Conservation (phyloP, 2,797 vertebrate genomes). For the Neostethus bicornis region DNA sequence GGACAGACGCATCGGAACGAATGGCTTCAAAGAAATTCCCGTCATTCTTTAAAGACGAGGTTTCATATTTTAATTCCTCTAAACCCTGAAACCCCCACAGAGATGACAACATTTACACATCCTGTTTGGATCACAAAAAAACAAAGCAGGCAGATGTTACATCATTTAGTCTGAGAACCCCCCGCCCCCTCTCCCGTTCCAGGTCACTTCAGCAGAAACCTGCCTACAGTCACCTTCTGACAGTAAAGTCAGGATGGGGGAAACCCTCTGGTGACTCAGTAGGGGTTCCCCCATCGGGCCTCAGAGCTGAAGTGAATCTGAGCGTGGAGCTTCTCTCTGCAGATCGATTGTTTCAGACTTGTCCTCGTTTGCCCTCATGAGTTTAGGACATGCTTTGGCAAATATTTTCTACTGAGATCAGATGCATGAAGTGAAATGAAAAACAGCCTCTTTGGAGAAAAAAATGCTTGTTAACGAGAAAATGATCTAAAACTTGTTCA, state of each 20-base stretch:
- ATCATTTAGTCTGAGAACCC: constrained; percentile 55
- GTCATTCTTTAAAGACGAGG: constrained; percentile 1
- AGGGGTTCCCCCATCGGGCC: constrained; percentile 42
- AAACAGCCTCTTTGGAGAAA: too few species aligned
- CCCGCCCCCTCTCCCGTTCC: too few species aligned
- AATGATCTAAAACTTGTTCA: too few species aligned
- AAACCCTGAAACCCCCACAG: constrained; percentile 18
- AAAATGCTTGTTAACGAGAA: too few species aligned
- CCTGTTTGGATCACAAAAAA: constrained; percentile 34
- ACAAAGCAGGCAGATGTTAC: constrained; percentile 21
- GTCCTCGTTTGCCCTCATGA: constrained; percentile 53
- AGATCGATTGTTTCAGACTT: too few species aligned
- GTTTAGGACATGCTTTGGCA: too few species aligned
- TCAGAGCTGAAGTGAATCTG: too few species aligned
- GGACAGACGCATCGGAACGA: neutral
- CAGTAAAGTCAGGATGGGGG: constrained; percentile 48
- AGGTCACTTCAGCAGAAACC: constrained; percentile 32
- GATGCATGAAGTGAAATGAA: too few species aligned
- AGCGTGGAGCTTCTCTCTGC: too few species aligned
- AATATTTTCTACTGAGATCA: too few species aligned
- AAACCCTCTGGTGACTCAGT: constrained; percentile 65
- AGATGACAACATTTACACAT: constrained; percentile 17
- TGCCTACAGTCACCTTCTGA: constrained; percentile 65
- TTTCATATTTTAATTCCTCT: constrained; percentile 14
- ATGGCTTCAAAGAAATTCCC: neutral